These are phyloP conservation scores for Rhorus exstirpatorius DNA, from an alignment of 2,888 invertebrate species.

Conservation along the genomic window DNA sequence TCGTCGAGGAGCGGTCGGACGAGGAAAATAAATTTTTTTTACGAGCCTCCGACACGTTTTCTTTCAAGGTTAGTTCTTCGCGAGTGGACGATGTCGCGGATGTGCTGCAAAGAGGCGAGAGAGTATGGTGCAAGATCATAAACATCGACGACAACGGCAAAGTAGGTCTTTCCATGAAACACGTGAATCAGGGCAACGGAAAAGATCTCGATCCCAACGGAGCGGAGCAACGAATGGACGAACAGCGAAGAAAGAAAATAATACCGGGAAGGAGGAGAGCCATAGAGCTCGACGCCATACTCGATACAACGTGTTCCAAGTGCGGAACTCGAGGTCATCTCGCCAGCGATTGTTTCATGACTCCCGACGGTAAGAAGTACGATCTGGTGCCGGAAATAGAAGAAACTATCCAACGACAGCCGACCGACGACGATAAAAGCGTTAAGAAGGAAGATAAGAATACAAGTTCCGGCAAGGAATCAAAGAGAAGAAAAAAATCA, in stretches of 20 bases:
- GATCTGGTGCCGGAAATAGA: slow-evolving; percentile 84
- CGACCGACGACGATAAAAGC: slow-evolving; percentile 33
- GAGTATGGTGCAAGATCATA: slow-evolving; percentile 86
- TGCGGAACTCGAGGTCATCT: slow-evolving; percentile 85
- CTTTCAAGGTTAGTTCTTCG: slow-evolving; percentile 81
- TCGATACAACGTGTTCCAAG: slow-evolving; percentile 84
- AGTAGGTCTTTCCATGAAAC: slow-evolving; percentile 85
- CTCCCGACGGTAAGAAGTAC: slow-evolving; percentile 84
- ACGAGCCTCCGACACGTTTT: neutral
- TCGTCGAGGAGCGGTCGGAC: no score
- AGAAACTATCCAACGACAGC: slow-evolving; percentile 63
- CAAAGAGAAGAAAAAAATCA: slow-evolving; percentile 81
- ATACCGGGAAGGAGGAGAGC: slow-evolving; percentile 78
- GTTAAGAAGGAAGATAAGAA: slow-evolving; percentile 76
- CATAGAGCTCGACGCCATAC: slow-evolving; percentile 84
- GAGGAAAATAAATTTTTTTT: neutral
- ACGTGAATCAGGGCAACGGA: slow-evolving; percentile 85
- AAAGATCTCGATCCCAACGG: slow-evolving; percentile 85
- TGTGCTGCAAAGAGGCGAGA: slow-evolving; percentile 84
- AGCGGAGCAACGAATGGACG: slow-evolving; percentile 83
- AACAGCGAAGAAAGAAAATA: slow-evolving; percentile 80
- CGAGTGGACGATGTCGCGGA: slow-evolving; percentile 84
- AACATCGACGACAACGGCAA: slow-evolving; percentile 84
- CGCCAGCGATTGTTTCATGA: slow-evolving; percentile 84
- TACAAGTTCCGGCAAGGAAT: slow-evolving; percentile 77